These are phyloP conservation scores for Girardia tigrina DNA, from an alignment of 2,888 invertebrate genomes.

Conservation along the genomic window DNA sequence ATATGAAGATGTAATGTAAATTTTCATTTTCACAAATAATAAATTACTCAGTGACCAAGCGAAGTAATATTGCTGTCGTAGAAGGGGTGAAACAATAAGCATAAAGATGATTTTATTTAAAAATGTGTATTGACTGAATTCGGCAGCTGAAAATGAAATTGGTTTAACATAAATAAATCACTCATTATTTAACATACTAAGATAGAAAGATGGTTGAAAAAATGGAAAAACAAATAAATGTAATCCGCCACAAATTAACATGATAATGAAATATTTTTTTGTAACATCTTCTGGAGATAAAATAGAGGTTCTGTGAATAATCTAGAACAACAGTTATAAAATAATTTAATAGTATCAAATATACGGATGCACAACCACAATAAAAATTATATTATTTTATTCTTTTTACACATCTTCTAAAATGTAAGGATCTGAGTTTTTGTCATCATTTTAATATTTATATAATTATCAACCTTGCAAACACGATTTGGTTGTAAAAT, in stretches of 20 bases:
- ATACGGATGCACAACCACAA: too few relatives aligned
- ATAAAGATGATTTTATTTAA: neutral
- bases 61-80: neutral
- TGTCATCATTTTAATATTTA: too few relatives aligned
- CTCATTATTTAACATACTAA: neutral
- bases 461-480: too few relatives aligned
- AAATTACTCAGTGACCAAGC: neutral
- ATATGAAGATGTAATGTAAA: too few relatives aligned
- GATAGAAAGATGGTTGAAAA: constrained; percentile 6
- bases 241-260: neutral
- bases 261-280: constrained; percentile 8
- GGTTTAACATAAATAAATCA: neutral
- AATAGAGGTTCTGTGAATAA: neutral
- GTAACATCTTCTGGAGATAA: neutral
- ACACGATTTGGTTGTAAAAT: too few relatives aligned
- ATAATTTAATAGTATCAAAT: too few relatives aligned
- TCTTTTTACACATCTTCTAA: too few relatives aligned
- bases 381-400: too few relatives aligned
- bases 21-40: neutral
- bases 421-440: too few relatives aligned
- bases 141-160: neutral
- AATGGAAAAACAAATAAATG: constrained; percentile 23
- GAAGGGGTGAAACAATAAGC: neutral
- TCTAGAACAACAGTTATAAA: too few relatives aligned
- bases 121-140: neutral